phyloP scores from a whole-genome alignment of 2,888 invertebrate genomes.

The Scaptomyza reducta region DNA sequence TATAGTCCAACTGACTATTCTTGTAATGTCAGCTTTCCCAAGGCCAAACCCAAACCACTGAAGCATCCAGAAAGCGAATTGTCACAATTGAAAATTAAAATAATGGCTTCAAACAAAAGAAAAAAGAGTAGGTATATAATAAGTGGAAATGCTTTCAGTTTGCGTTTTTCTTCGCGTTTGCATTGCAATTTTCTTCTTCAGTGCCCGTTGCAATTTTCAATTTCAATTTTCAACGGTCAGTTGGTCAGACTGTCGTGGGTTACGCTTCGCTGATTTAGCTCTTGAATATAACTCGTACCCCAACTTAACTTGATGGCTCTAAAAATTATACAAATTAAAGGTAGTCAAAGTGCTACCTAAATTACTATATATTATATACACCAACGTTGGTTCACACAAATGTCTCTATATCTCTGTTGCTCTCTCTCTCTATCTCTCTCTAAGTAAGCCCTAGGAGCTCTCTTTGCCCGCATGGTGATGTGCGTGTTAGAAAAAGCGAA shows the following conservation, averaged over 20 bases:
- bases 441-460: slow-evolving; percentile 48
- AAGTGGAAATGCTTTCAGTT: slow-evolving; percentile 64
- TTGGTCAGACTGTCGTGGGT: slow-evolving; percentile 70
- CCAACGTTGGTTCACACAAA: slow-evolving; percentile 51
- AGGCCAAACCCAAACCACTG: slow-evolving; percentile 53
- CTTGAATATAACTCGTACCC: slow-evolving; percentile 16
- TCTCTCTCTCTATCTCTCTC: neutral
- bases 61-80: slow-evolving; percentile 64
- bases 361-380: slow-evolving; percentile 17
- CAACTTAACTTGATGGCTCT: slow-evolving; percentile 42
- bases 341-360: slow-evolving; percentile 50
- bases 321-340: slow-evolving; percentile 74
- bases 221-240: slow-evolving; percentile 82
- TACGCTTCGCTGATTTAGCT: slow-evolving; percentile 48
- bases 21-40: slow-evolving; percentile 65
- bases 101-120: slow-evolving; percentile 52
- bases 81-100: slow-evolving; percentile 73
- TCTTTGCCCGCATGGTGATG: slow-evolving; percentile 42
- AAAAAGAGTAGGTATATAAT: neutral
- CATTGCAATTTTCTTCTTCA: slow-evolving; percentile 81
- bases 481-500: slow-evolving; percentile 68
- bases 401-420: slow-evolving; percentile 12
- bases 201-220: slow-evolving; percentile 76
- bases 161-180: slow-evolving; percentile 53
- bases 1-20: slow-evolving; percentile 54